phyloP scores from a whole-genome alignment of 2,888 invertebrate species.

The Drosophila vallismaia region DNA sequence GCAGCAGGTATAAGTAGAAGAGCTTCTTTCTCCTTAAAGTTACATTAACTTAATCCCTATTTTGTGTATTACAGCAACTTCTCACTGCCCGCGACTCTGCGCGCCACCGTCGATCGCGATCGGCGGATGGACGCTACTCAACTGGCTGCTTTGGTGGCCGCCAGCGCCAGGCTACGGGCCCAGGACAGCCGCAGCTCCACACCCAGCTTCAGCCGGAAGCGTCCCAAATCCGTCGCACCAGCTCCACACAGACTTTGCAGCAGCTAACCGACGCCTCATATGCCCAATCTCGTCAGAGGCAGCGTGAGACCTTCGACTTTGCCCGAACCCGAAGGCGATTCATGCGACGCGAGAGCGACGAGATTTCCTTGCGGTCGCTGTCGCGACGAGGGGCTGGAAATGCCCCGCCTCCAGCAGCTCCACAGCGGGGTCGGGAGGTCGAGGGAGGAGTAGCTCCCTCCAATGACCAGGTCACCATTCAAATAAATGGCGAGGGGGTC shows the following conservation, averaged over 20 bases:
- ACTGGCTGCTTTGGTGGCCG: slow-evolving; percentile 70
- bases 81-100: slow-evolving; percentile 72
- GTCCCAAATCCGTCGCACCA: slow-evolving; percentile 46
- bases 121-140: slow-evolving; percentile 81
- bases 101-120: slow-evolving; percentile 79
- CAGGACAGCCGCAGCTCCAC: slow-evolving; percentile 36
- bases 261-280: slow-evolving; percentile 71
- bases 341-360: slow-evolving; percentile 63
- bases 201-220: slow-evolving; percentile 23
- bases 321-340: slow-evolving; percentile 69
- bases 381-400: slow-evolving; percentile 10
- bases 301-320: slow-evolving; percentile 64
- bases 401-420: slow-evolving; percentile 8
- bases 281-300: slow-evolving; percentile 70
- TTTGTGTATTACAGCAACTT: slow-evolving; percentile 66
- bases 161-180: slow-evolving; percentile 38
- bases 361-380: slow-evolving; percentile 63
- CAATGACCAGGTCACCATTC: slow-evolving; percentile 57
- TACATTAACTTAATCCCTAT: not conserved
- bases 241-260: slow-evolving; percentile 60
- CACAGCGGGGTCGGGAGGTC: slow-evolving; percentile 20
- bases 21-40: fast-evolving
- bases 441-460: slow-evolving; percentile 17
- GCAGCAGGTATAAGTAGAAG: slow-evolving; percentile 68
- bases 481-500: slow-evolving; percentile 79